phyloP scores from a whole-genome alignment of 1,140 invertebrate genomes.

The Lepidotrigona ventralis region DNA sequence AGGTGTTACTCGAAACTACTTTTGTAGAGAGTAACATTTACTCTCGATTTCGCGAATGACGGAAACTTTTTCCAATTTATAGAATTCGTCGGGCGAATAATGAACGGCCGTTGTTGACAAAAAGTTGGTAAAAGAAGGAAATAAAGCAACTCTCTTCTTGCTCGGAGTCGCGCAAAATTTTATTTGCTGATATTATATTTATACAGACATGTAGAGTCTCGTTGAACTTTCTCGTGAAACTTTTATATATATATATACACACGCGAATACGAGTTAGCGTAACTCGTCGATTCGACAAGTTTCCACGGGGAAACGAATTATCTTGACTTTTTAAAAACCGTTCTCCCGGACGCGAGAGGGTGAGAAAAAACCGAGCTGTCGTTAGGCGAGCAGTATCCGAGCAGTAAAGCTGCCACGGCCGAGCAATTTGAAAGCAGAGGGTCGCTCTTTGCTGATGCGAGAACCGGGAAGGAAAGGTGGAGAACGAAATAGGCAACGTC shows the following conservation, averaged over 20 bases:
- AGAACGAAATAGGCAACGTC: conserved; percentile 68
- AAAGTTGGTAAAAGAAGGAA: too few species aligned
- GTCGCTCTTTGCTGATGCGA: conserved; percentile 48
- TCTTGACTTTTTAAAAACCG: neutral
- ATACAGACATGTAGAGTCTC: too few species aligned
- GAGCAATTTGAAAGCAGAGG: conserved; percentile 66
- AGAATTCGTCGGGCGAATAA: neutral
- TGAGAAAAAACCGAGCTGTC: conserved; percentile 3
- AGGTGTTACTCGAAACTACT: neutral
- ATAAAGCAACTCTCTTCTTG: too few species aligned
- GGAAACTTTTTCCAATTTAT: accelerated
- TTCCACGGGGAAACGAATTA: neutral
- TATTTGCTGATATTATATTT: too few species aligned
- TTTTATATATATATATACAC: neutral
- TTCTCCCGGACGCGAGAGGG: neutral
- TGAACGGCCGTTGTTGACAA: too few species aligned
- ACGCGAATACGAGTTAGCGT: neutral
- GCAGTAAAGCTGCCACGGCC: conserved; percentile 63
- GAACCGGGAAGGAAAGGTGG: conserved; percentile 56
- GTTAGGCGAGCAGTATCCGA: conserved; percentile 59
- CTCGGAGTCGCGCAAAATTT: too few species aligned
- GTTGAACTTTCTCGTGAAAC: neutral
- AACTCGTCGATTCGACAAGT: neutral
- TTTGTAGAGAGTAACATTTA: neutral
- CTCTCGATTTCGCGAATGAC: neutral